phyloP scores from a whole-genome alignment of 2,113 vertebrate species.

The Bubalus kerabau region DNA sequence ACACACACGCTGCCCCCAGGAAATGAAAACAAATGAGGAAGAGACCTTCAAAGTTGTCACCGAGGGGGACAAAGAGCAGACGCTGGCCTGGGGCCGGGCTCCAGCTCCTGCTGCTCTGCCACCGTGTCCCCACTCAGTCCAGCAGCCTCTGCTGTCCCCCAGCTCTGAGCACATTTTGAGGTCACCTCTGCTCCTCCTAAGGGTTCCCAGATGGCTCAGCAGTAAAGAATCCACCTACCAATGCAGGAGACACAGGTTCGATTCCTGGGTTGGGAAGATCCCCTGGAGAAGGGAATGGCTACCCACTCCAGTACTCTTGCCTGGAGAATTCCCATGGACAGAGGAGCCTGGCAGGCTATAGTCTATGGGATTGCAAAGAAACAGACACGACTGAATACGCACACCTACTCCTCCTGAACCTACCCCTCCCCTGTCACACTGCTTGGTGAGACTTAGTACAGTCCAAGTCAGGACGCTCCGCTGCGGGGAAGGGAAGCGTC shows the following conservation, averaged over 20 bases:
- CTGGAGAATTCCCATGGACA: background rate
- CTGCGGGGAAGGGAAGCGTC: background rate
- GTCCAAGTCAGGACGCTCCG: background rate
- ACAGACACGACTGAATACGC: fast-evolving
- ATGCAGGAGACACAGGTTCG: background rate
- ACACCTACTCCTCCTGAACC: background rate
- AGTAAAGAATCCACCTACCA: background rate
- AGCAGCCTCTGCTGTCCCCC: background rate
- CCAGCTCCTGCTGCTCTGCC: background rate
- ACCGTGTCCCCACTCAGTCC: background rate
- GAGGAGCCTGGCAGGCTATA: background rate
- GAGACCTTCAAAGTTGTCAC: background rate
- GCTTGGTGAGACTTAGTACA: background rate
- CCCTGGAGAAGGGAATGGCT: background rate
- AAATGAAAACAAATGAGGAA: background rate
- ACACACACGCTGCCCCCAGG: background rate
- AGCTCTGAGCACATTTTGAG: background rate
- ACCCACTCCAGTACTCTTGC: background rate
- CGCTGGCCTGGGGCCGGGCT: background rate
- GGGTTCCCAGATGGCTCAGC: background rate
- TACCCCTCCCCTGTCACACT: background rate
- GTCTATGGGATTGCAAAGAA: background rate
- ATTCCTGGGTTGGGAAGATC: background rate
- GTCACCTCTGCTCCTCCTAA: background rate
- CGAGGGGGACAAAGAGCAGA: background rate